Percentiles rank a stretch among this genome's conserved stretches.
These are phyloP conservation scores for Tetragnatha montana DNA, from an alignment of 2,888 invertebrate species.

Conservation along the genomic window DNA sequence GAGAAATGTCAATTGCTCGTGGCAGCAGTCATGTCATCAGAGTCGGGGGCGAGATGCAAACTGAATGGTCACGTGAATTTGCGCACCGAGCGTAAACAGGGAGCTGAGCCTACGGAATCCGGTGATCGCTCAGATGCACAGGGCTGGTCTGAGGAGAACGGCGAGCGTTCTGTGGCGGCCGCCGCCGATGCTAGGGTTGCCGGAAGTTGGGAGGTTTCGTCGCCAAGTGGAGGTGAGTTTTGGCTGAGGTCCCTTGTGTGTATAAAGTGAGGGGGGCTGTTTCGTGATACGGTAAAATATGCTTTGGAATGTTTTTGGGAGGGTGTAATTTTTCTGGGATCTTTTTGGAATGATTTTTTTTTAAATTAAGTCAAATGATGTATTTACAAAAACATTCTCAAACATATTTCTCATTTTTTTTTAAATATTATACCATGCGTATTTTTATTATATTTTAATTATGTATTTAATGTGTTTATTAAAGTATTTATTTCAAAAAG, in stretches of 20 bases:
- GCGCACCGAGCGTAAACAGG: background rate
- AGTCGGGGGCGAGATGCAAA: background rate
- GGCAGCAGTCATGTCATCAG: conserved; percentile 34
- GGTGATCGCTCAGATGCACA: conserved; percentile 32
- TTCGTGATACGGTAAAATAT: too few relatives aligned
- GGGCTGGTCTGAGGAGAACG: conserved; percentile 25
- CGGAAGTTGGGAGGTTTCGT: conserved; percentile 25
- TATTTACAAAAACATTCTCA: too few relatives aligned
- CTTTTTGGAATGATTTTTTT: too few relatives aligned
- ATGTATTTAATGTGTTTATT: too few relatives aligned
- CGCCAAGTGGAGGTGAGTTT: conserved; percentile 55
- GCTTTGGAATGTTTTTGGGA: too few relatives aligned
- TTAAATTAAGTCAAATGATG: too few relatives aligned
- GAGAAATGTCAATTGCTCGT: conserved; percentile 5
- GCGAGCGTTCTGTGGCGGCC: conserved; percentile 4
- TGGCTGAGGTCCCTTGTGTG: conserved; percentile 12
- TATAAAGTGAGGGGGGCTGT: conserved; percentile 1
- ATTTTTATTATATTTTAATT: too few relatives aligned
- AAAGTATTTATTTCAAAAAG: too few relatives aligned
- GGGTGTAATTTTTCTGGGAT: too few relatives aligned
- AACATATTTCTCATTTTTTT: too few relatives aligned
- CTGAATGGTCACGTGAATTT: conserved; percentile 26
- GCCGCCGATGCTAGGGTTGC: conserved; percentile 58
- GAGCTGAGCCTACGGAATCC: background rate
- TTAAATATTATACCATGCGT: too few relatives aligned